Conservation (phyloP, 2,888 invertebrate species). For the Noctua janthe region DNA sequence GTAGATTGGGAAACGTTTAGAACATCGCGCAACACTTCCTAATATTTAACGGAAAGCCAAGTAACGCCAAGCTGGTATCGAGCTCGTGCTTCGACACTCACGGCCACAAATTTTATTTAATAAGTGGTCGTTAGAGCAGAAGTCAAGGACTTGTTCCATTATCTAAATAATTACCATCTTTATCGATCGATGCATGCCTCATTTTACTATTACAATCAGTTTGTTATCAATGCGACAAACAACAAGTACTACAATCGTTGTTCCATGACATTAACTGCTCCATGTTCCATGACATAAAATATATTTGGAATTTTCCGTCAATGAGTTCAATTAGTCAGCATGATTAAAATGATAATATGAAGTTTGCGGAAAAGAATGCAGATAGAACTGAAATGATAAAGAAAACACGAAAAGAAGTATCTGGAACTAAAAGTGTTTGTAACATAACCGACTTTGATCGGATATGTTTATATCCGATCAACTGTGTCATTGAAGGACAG, state of each 20-base stretch:
- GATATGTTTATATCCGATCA: not conserved
- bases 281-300: not conserved
- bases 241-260: not conserved
- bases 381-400: not conserved
- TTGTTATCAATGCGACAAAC: slow-evolving; percentile 5
- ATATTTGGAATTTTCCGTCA: not conserved
- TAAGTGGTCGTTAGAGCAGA: not conserved
- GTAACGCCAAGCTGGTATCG: slow-evolving; percentile 7
- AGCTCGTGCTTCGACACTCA: not conserved
- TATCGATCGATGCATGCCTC: not conserved
- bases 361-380: not conserved
- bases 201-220: not conserved
- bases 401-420: not conserved
- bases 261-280: slow-evolving; percentile 2
- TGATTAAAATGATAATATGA: not conserved
- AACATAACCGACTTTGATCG: not conserved
- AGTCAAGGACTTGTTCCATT: not conserved
- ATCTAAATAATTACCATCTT: not conserved
- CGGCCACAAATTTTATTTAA: not conserved
- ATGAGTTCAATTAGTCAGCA: not conserved
- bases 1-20: slow-evolving; percentile 5
- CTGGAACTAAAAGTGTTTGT: not conserved
- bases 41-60: slow-evolving; percentile 28
- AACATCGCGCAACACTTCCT: slow-evolving; percentile 18
- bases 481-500: not conserved